Evolutionary conservation across 2,888 invertebrate genomes (phyloP).

Genomic region (Zelleria hepariella): DNA sequence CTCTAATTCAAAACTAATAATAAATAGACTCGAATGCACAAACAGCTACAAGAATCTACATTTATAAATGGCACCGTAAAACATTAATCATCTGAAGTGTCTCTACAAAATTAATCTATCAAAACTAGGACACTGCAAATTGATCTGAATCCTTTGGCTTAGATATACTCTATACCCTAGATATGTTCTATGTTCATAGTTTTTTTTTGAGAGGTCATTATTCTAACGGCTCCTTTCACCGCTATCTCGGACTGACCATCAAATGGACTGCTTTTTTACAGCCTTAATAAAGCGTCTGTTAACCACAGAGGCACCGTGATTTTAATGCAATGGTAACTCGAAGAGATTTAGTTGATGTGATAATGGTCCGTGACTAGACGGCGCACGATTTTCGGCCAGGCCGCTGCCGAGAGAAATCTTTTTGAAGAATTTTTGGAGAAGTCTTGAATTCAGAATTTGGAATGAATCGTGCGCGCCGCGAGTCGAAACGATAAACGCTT

Average conservation of each 20-base stretch:
- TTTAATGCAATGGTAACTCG: constrained; percentile 54
- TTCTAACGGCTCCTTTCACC: constrained; percentile 69
- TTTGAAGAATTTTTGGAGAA: constrained; percentile 21
- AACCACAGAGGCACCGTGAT: constrained; percentile 54
- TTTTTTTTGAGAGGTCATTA: constrained; percentile 52
- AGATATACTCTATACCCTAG: neutral
- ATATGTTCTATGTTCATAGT: neutral
- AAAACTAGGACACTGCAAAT: constrained; percentile 32
- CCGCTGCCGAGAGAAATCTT: constrained; percentile 1
- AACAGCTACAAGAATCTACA: neutral
- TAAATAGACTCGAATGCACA: neutral
- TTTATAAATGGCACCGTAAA: neutral
- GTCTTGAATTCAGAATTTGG: constrained; percentile 38
- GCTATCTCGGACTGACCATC: constrained; percentile 64
- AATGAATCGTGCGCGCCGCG: constrained; percentile 23
- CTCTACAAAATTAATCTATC: constrained; percentile 25
- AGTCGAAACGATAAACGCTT: constrained; percentile 10
- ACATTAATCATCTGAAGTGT: neutral
- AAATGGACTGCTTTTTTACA: constrained; percentile 59
- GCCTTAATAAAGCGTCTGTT: constrained; percentile 55
- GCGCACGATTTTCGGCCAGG: constrained; percentile 50
- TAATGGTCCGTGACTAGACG: constrained; percentile 58
- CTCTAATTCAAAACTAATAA: neutral
- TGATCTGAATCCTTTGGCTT: constrained; percentile 28
- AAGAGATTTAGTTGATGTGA: constrained; percentile 62